Evolutionary conservation across 2,113 vertebrate species (phyloP).

Genomic region (Onychorhynchus coronatus): DNA sequence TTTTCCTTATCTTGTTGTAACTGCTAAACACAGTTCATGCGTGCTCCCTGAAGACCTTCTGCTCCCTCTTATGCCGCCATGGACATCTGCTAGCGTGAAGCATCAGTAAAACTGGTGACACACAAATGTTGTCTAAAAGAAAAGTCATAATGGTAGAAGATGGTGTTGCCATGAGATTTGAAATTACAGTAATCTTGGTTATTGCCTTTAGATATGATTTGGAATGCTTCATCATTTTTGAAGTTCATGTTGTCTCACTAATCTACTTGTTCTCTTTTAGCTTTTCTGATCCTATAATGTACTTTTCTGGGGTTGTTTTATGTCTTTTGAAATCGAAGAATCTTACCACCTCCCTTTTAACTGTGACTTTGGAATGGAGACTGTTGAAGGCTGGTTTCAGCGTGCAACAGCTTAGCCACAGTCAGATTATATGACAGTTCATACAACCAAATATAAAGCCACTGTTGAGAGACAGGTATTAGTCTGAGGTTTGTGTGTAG

Average conservation of each 20-base stretch:
- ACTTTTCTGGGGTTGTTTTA: background rate
- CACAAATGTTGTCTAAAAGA: background rate
- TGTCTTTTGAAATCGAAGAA: background rate
- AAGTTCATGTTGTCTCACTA: background rate
- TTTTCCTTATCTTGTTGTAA: background rate
- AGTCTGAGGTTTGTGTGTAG: constrained; percentile 28
- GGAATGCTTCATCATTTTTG: background rate
- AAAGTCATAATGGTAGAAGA: background rate
- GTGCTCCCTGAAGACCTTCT: background rate
- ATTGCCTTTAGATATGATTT: background rate
- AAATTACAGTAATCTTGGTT: background rate
- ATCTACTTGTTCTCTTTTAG: background rate
- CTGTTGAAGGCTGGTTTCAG: background rate
- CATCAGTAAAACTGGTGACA: background rate
- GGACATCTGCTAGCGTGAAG: background rate
- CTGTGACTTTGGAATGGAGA: background rate
- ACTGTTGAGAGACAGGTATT: background rate
- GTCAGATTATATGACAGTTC: background rate
- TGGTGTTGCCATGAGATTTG: background rate
- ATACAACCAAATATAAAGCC: background rate
- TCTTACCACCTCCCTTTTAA: background rate
- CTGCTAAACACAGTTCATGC: background rate
- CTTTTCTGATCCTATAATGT: background rate
- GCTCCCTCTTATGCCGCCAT: background rate
- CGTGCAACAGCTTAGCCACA: background rate